Evolutionary conservation across 35 echinoderm and acorn worm species (phyloP), one percentile per base, ranked within the genome.

Genomic region (Lytechinus pictus): DNA sequence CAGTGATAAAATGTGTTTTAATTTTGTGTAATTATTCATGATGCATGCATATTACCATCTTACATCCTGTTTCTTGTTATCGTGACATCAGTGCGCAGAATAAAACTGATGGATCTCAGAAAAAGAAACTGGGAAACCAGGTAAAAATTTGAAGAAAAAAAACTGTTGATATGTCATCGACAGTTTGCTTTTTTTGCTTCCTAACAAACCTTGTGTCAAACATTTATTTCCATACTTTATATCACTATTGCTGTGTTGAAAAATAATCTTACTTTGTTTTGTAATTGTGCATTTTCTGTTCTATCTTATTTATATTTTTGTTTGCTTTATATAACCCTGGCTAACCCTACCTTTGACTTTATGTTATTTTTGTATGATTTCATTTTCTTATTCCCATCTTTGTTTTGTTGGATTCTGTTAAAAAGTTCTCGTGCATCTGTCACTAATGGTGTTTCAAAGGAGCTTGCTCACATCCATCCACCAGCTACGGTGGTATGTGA

Each of bases 61-160:
- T 10, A 24, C 28, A 53, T 57, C 57, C 92, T 16, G n/a, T 93
- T 93, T 93, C 55, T 57, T 57, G 92, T 93, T 90, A 16, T 12
- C 52, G n/a, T 57, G n/a, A 13, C 54, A 93, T 93, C 92, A 93
- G 92, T 93, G 92, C 92, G 21, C 92, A 93, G 92, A 93, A 93
- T 93, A 93, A 93, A 93, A 93, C 27, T 54, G 92, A 93, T 93
- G 92, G 92, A 53, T 4, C 19, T 10, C 92, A 93, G 92, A 93
- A 93, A 93, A 93, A 93, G 92, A 93, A 93, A 93, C 11, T 93
- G 55, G 92, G 92, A 8, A 93, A 55, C 55, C 53, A 93, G 92
- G 52, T 55, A 54, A 93, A 53, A 57, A 13, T 79, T 79, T 79
- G 19, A n/a, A 44, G 33, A 44, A 44, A 44, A n/a, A 24, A 79